phyloP scores from a whole-genome alignment of 2,113 vertebrate species.

The Henicopernis longicauda region DNA sequence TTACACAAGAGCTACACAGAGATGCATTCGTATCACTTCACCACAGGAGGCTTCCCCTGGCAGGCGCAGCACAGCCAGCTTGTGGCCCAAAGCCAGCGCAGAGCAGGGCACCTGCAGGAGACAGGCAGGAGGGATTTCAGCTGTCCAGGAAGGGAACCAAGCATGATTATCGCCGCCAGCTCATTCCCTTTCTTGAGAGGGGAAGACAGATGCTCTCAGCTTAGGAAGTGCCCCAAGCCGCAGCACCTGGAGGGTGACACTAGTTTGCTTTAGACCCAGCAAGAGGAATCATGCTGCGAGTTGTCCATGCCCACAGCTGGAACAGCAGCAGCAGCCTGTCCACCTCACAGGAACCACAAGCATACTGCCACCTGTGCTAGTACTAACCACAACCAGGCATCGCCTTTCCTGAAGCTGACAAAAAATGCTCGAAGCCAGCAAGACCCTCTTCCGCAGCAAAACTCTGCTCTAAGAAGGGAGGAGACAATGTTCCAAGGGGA shows the following conservation, averaged over 20 bases:
- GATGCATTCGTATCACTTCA: neutral
- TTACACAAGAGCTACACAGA: neutral
- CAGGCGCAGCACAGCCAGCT: neutral
- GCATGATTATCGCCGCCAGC: neutral
- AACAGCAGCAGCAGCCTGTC: neutral
- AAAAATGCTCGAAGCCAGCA: neutral
- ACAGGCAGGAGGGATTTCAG: neutral
- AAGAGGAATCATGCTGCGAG: accelerated
- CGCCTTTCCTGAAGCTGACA: neutral
- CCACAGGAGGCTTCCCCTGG: neutral
- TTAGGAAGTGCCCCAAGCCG: neutral
- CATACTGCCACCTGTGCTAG: accelerated
- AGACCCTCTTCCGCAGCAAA: neutral
- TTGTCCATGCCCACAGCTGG: neutral
- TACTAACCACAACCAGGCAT: neutral
- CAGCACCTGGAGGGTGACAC: neutral
- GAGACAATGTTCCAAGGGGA: neutral
- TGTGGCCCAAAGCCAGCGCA: accelerated
- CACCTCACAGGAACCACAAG: neutral
- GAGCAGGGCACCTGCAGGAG: accelerated
- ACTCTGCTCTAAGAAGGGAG: neutral
- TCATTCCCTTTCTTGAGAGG: neutral
- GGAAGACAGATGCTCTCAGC: neutral
- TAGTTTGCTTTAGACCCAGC: neutral
- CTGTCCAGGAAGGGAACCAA: neutral